These are phyloP conservation scores for Acinonyx jubatus DNA, from an alignment of 2,113 vertebrate species.

Conservation along the genomic window DNA sequence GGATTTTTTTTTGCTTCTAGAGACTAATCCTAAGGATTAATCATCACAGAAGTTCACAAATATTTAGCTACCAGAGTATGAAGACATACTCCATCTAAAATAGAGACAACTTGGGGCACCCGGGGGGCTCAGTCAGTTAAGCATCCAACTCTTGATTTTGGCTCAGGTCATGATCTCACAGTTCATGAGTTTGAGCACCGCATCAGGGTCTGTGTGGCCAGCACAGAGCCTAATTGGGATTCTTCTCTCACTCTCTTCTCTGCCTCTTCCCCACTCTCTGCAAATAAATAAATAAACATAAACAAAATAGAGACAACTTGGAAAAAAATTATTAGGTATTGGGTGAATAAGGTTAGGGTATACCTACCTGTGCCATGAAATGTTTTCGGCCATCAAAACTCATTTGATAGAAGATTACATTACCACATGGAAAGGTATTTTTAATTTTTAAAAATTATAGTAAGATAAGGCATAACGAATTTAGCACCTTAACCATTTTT, in stretches of 20 bases:
- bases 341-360: not conserved
- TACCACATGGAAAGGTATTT: not conserved
- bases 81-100: not conserved
- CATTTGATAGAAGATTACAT: not conserved
- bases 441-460: not conserved
- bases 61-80: not conserved
- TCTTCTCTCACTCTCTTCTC: too few relatives aligned
- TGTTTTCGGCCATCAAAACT: not conserved
- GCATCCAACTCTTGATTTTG: too few relatives aligned
- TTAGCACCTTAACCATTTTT: not conserved
- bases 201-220: too few relatives aligned
- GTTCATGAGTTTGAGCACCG: too few relatives aligned
- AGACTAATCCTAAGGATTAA: not conserved
- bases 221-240: too few relatives aligned
- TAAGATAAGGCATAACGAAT: not conserved
- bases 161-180: too few relatives aligned
- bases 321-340: not conserved
- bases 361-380: not conserved
- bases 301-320: not conserved
- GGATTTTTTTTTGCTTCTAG: not conserved
- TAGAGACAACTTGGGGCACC: not conserved
- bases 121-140: too few relatives aligned
- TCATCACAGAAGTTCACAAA: not conserved
- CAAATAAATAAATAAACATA: too few relatives aligned
- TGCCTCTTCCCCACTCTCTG: too few relatives aligned